Conservation (phyloP, 2,888 invertebrate genomes). For the Polymixis lichenea region DNA sequence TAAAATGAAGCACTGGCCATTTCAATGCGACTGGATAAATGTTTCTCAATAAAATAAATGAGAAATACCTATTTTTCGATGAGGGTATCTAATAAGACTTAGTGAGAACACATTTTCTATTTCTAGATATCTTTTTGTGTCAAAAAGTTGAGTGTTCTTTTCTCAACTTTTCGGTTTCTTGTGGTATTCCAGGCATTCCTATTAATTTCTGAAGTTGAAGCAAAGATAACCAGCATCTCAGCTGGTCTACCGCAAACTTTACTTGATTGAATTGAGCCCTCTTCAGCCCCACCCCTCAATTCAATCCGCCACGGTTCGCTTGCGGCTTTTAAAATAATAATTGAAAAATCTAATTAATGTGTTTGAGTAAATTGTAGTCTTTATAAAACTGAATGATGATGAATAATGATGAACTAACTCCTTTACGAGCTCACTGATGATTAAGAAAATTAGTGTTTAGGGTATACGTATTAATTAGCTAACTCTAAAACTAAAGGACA, state of each 20-base stretch:
- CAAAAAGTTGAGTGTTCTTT: conserved; percentile 20
- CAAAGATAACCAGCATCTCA: conserved; percentile 43
- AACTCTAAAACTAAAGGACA: neutral
- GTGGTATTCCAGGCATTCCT: conserved; percentile 3
- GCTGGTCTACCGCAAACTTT: conserved; percentile 45
- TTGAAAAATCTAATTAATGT: conserved; percentile 9
- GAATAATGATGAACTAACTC: neutral
- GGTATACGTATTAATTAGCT: neutral
- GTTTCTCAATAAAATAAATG: conserved; percentile 56
- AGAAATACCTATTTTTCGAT: conserved; percentile 41
- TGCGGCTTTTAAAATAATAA: conserved; percentile 22
- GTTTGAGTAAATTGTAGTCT: conserved; percentile 12
- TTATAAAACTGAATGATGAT: neutral
- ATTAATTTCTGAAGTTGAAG: conserved; percentile 49
- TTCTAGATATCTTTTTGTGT: conserved; percentile 11
- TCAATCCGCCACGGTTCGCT: conserved; percentile 1
- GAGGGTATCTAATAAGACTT: conserved; percentile 17
- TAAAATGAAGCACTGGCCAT: conserved; percentile 47
- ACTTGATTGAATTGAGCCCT: conserved; percentile 54
- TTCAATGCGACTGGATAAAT: conserved; percentile 52
- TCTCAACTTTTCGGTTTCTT: conserved; percentile 18
- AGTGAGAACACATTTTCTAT: conserved; percentile 23
- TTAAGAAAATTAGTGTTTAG: neutral
- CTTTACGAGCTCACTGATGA: neutral
- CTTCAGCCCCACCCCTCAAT: conserved; percentile 6